Evolutionary conservation across 2,797 vertebrate genomes (phyloP).

Genomic region (Circus cinereus): DNA sequence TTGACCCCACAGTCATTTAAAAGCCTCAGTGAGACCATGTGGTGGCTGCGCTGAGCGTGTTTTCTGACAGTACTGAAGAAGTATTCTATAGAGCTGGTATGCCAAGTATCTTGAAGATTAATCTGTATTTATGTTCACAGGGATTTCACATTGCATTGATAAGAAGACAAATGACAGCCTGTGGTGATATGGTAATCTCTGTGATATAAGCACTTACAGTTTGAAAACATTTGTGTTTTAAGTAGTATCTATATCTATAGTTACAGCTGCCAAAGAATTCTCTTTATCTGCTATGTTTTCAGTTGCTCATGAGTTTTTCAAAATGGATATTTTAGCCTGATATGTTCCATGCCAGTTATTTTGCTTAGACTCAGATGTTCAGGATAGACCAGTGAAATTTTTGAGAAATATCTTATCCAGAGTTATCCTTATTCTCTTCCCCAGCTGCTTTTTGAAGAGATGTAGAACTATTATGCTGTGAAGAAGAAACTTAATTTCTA

Average conservation of each 20-base stretch:
- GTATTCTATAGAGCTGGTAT: background rate
- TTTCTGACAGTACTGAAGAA: background rate
- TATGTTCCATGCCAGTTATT: background rate
- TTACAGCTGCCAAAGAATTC: background rate
- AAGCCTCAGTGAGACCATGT: background rate
- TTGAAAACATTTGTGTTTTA: slow-evolving; percentile 5
- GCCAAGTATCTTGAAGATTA: background rate
- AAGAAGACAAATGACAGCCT: slow-evolving; percentile 17
- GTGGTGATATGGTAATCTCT: slow-evolving; percentile 13
- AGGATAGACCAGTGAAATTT: background rate
- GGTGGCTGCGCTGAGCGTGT: background rate
- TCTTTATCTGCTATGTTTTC: background rate
- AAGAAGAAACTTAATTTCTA: background rate
- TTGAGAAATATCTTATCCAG: background rate
- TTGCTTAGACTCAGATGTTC: background rate
- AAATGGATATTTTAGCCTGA: background rate
- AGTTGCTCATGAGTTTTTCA: background rate
- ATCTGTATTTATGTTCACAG: background rate
- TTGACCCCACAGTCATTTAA: background rate
- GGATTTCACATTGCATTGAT: background rate
- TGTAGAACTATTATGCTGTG: background rate
- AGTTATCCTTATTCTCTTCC: background rate
- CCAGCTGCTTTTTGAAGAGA: background rate
- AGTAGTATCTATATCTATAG: background rate
- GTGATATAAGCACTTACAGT: slow-evolving; percentile 2